phyloP scores from a whole-genome alignment of 2,797 vertebrate species.

The Tarsius wallacei region DNA sequence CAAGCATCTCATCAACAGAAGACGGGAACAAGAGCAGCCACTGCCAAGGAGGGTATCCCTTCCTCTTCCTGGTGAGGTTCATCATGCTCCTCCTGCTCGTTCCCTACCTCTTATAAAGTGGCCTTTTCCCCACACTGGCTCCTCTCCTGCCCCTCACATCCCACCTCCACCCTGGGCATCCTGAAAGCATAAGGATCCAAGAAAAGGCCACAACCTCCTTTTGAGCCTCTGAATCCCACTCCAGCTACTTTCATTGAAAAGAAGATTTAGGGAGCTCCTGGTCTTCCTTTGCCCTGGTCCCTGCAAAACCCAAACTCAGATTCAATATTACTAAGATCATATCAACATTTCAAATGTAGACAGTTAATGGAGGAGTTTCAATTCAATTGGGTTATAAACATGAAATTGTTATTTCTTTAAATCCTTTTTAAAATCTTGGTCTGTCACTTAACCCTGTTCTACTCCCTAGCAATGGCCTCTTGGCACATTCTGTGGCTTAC shows the following conservation, averaged over 20 bases:
- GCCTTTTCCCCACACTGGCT: background rate
- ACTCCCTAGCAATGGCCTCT: background rate
- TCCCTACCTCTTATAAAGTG: background rate
- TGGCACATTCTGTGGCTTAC: background rate
- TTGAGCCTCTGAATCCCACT: background rate
- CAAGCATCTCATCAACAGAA: background rate
- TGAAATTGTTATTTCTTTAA: background rate
- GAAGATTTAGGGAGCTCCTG: background rate
- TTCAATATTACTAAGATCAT: background rate
- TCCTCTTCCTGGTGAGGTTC: background rate
- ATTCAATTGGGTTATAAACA: background rate
- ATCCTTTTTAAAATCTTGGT: background rate
- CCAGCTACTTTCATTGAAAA: background rate
- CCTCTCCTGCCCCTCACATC: too few species aligned
- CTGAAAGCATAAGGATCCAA: background rate
- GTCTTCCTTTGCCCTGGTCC: background rate
- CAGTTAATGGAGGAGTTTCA: background rate
- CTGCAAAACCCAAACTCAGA: background rate
- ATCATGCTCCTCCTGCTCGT: background rate
- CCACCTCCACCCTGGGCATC: background rate
- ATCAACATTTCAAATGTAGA: background rate
- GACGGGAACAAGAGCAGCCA: background rate
- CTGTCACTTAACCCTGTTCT: background rate
- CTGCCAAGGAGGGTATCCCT: fast-evolving
- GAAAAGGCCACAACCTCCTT: background rate